A percentile compares a stretch with the other conserved stretches of the same genome.
These are phyloP conservation scores for Yponomeuta cagnagella DNA, from an alignment of 2,888 invertebrate species.

Conservation along the genomic window DNA sequence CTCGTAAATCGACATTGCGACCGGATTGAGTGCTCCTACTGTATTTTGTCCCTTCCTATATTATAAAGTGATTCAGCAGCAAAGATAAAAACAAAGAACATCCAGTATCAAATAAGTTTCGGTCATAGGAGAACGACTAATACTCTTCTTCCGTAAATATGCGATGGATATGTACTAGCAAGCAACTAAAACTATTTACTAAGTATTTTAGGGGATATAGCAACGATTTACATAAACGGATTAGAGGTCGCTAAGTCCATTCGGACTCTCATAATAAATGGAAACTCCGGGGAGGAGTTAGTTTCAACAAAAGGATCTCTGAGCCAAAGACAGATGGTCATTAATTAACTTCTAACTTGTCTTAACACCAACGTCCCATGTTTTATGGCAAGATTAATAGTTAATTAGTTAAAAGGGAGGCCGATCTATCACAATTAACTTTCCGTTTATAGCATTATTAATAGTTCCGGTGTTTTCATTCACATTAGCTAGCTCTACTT, in stretches of 20 bases:
- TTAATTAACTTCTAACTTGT: conserved; percentile 15
- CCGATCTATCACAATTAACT: not conserved
- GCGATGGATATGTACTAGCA: not conserved
- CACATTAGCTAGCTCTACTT: not conserved
- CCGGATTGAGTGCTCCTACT: not conserved
- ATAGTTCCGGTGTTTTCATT: not conserved
- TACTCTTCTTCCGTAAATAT: too few relatives aligned
- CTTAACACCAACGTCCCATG: conserved; percentile 1
- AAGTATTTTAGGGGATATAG: conserved; percentile 23
- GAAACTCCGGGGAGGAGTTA: conserved; percentile 27
- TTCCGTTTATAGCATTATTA: not conserved
- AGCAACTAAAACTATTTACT: not conserved
- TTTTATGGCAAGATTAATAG: conserved; percentile 8
- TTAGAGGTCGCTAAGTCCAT: conserved; percentile 47
- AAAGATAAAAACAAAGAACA: too few relatives aligned
- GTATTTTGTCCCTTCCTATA: not conserved
- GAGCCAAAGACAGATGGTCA: conserved; percentile 18
- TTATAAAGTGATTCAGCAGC: too few relatives aligned
- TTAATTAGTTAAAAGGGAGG: conserved; percentile 5
- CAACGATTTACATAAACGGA: conserved; percentile 62
- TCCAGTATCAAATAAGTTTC: too few relatives aligned
- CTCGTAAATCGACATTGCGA: not conserved
- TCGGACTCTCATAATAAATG: conserved; percentile 58
- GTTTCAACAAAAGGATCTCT: conserved; percentile 23
- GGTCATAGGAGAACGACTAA: too few relatives aligned